phyloP scores from a whole-genome alignment of 2,888 invertebrate genomes.

The Calliopum simillimum region DNA sequence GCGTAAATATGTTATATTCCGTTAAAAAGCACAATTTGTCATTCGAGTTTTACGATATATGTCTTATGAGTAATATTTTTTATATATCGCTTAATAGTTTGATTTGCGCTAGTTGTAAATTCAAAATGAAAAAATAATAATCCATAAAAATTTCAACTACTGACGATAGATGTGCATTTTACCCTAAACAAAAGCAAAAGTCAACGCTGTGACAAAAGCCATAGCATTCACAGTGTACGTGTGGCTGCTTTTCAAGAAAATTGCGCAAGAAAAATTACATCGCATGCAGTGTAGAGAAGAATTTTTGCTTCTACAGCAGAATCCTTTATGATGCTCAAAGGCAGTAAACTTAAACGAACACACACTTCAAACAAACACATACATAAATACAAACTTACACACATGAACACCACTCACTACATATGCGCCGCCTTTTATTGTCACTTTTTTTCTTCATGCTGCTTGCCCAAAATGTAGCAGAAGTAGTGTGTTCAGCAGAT shows the following conservation, averaged over 20 bases:
- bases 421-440: constrained; percentile 14
- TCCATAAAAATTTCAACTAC: too few species aligned
- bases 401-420: not conserved
- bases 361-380: not conserved
- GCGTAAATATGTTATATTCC: too few species aligned
- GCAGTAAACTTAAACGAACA: constrained; percentile 17
- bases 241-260: constrained; percentile 13
- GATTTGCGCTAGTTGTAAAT: too few species aligned
- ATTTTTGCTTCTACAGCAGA: constrained; percentile 28
- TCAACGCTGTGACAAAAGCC: not conserved
- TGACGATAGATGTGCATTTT: not conserved
- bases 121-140: too few species aligned
- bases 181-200: not conserved
- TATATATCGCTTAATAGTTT: too few species aligned
- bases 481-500: too few species aligned
- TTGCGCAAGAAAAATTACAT: constrained; percentile 20
- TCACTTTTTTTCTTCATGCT: constrained; percentile 14
- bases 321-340: constrained; percentile 30
- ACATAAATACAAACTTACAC: not conserved
- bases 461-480: too few species aligned
- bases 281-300: constrained; percentile 9
- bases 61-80: too few species aligned
- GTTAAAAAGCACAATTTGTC: too few species aligned
- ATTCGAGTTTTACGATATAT: too few species aligned
- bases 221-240: constrained; percentile 1